Evolutionary conservation across 2,797 vertebrate species (phyloP).

Genomic region (Sebastes umbrosus): DNA sequence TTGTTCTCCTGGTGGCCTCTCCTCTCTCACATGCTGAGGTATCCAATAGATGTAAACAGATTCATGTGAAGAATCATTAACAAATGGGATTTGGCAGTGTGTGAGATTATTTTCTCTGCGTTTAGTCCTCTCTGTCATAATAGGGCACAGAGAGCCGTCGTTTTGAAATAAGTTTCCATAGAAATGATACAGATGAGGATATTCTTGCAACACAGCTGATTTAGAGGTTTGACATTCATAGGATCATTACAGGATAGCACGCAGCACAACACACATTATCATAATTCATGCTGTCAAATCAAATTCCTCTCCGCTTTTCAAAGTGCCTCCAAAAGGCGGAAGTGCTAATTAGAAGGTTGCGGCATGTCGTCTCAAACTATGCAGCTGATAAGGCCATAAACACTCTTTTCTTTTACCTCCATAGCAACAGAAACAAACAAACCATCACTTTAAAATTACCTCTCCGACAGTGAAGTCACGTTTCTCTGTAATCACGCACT

Average conservation of each 20-base stretch:
- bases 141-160: neutral
- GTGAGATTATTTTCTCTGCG: slow-evolving; percentile 13
- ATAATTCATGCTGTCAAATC: slow-evolving; percentile 37
- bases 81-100: slow-evolving; percentile 53
- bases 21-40: slow-evolving; percentile 59
- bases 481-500: slow-evolving; percentile 55
- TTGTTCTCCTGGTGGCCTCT: slow-evolving; percentile 74
- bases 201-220: slow-evolving; percentile 24
- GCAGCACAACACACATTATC: slow-evolving; percentile 43
- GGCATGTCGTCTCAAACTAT: slow-evolving; percentile 10
- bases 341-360: slow-evolving; percentile 45
- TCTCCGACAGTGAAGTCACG: slow-evolving; percentile 9
- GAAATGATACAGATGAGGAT: slow-evolving; percentile 13
- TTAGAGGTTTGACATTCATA: slow-evolving; percentile 24
- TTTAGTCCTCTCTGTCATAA: slow-evolving; percentile 27
- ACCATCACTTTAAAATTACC: slow-evolving; percentile 11
- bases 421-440: slow-evolving; percentile 65
- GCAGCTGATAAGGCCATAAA: slow-evolving; percentile 48
- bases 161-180: neutral
- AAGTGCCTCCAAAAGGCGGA: slow-evolving; percentile 36
- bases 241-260: slow-evolving; percentile 30
- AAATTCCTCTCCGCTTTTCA: slow-evolving; percentile 13
- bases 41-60: slow-evolving; percentile 63
- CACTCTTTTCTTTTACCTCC: slow-evolving; percentile 32
- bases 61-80: slow-evolving; percentile 68